A percentile compares a stretch with the other conserved stretches of the same genome.
phyloP scores from a whole-genome alignment of 2,113 vertebrate species.

The Phylloscopus whistleri region DNA sequence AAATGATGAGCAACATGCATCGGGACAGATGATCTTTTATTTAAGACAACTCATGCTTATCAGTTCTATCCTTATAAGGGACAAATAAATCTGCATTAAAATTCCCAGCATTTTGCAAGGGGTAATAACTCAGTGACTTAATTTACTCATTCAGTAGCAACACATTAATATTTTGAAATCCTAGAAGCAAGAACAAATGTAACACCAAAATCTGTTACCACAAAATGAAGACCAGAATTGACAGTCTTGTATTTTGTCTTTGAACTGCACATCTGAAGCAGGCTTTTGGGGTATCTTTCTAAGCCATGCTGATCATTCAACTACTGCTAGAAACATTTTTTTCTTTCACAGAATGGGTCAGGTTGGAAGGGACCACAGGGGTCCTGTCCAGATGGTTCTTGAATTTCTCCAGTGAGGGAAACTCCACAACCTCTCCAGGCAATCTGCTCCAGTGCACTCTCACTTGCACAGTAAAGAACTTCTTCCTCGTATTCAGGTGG shows the following conservation, averaged over 20 bases:
- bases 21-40: background rate
- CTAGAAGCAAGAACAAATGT: background rate
- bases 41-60: background rate
- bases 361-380: background rate
- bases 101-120: background rate
- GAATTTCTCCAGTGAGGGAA: background rate
- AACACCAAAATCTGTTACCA: background rate
- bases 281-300: background rate
- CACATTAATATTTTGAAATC: background rate
- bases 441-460: background rate
- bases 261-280: background rate
- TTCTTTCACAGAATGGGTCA: background rate
- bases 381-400: background rate
- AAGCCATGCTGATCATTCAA: background rate
- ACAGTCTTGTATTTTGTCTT: background rate
- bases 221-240: background rate
- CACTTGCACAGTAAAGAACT: background rate
- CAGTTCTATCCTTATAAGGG: background rate
- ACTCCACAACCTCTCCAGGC: accelerated
- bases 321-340: background rate
- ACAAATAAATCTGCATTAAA: background rate
- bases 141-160: background rate
- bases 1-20: background rate
- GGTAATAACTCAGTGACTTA: background rate
- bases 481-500: background rate